Conservation (phyloP, 1,140 invertebrate genomes). For the Heliconius nattereri region DNA sequence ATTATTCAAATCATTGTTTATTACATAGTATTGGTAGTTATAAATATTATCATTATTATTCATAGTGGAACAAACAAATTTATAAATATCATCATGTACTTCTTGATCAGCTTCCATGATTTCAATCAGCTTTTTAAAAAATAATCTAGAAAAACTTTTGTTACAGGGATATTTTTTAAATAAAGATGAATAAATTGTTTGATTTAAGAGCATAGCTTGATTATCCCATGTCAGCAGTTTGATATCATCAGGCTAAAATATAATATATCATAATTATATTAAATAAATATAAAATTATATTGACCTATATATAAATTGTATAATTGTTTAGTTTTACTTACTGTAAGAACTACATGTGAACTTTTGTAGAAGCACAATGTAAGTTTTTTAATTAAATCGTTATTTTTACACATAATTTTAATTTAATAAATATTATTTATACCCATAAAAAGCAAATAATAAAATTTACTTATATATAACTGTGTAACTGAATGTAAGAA, state of each 20-base stretch:
- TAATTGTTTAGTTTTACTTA: conserved; percentile 12
- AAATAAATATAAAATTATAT: no score
- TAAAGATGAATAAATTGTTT: conserved; percentile 52
- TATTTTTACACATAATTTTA: neutral
- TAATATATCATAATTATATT: neutral
- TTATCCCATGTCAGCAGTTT: conserved; percentile 49
- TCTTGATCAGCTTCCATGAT: conserved; percentile 62
- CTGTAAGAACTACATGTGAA: conserved; percentile 16
- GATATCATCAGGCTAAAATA: conserved; percentile 54
- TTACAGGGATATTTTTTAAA: conserved; percentile 62
- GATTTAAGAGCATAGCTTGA: conserved; percentile 57
- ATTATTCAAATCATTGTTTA: conserved; percentile 51
- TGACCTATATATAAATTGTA: no score
- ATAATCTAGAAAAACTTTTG: conserved; percentile 55
- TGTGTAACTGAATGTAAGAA: no score
- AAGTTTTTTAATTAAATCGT: conserved; percentile 22
- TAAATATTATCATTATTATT: conserved; percentile 42
- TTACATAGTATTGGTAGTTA: conserved; percentile 62
- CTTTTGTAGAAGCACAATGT: conserved; percentile 26
- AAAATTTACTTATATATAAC: no score
- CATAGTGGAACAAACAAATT: conserved; percentile 56
- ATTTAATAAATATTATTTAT: no score
- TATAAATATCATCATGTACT: conserved; percentile 67
- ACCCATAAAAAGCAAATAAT: no score
- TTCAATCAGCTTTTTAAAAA: conserved; percentile 66